These are phyloP conservation scores for Condylura cristata DNA, from an alignment of 2,113 vertebrate genomes.

Conservation along the genomic window DNA sequence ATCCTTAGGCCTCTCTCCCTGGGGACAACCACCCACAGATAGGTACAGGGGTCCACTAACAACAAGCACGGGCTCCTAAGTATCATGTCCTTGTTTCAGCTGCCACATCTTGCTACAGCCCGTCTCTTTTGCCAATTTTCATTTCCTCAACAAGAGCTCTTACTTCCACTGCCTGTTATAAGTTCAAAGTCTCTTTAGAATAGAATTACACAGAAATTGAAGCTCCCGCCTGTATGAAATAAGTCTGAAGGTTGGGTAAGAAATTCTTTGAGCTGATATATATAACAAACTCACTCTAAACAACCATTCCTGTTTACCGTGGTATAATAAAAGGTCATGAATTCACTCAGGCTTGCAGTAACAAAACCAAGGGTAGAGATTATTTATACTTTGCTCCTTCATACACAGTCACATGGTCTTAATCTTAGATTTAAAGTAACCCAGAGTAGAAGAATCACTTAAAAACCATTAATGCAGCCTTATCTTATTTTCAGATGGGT, in stretches of 20 bases:
- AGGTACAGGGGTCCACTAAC: not conserved
- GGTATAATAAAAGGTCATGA: not conserved
- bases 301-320: not conserved
- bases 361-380: not conserved
- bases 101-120: not conserved
- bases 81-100: not conserved
- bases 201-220: not conserved
- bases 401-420: not conserved
- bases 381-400: not conserved
- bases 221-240: not conserved
- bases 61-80: no score
- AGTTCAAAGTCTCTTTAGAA: not conserved
- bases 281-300: conserved; percentile 17
- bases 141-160: not conserved
- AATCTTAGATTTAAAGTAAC: not conserved
- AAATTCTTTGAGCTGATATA: not conserved
- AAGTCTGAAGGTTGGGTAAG: conserved; percentile 32
- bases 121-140: not conserved
- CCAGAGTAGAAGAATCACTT: not conserved
- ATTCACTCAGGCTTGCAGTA: conserved; percentile 7
- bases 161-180: not conserved
- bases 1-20: not conserved
- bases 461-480: not conserved
- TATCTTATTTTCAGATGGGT: not conserved
- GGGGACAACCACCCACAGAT: not conserved